Conservation (phyloP, 2,797 vertebrate genomes). For the Schizopygopsis malacanthus region DNA sequence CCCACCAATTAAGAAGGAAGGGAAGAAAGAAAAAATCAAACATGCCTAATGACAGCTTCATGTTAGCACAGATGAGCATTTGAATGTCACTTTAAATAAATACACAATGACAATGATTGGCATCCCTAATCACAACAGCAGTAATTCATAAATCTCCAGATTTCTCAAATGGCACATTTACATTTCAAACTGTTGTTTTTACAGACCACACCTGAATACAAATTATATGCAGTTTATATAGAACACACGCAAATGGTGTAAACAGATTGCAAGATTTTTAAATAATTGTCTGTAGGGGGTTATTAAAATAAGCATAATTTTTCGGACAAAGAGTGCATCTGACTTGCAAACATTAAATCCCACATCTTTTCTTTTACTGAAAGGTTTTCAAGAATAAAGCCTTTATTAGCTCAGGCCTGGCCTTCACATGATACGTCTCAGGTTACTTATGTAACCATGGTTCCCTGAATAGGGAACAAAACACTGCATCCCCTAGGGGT, state of each 20-base stretch:
- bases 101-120: slow-evolving; percentile 23
- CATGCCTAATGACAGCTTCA: background rate
- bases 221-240: too few relatives aligned
- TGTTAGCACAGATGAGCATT: background rate
- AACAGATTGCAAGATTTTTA: background rate
- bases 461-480: too few relatives aligned
- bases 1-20: slow-evolving; percentile 48
- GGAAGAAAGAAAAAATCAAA: background rate
- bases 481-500: too few relatives aligned
- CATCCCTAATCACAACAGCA: slow-evolving; percentile 30
- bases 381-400: background rate
- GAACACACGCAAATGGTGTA: too few relatives aligned
- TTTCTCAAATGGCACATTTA: slow-evolving; percentile 25
- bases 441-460: too few relatives aligned
- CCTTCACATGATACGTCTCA: background rate
- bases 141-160: background rate
- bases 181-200: background rate
- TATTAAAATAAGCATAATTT: background rate
- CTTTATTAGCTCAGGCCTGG: background rate
- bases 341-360: background rate
- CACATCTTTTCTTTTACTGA: background rate
- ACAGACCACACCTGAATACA: too few relatives aligned
- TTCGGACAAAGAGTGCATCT: background rate
- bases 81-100: slow-evolving; percentile 21
- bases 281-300: background rate